Evolutionary conservation across 1,140 invertebrate genomes (phyloP), one percentile per base, ranked within the genome.

Genomic region (Coelopa frigida): DNA sequence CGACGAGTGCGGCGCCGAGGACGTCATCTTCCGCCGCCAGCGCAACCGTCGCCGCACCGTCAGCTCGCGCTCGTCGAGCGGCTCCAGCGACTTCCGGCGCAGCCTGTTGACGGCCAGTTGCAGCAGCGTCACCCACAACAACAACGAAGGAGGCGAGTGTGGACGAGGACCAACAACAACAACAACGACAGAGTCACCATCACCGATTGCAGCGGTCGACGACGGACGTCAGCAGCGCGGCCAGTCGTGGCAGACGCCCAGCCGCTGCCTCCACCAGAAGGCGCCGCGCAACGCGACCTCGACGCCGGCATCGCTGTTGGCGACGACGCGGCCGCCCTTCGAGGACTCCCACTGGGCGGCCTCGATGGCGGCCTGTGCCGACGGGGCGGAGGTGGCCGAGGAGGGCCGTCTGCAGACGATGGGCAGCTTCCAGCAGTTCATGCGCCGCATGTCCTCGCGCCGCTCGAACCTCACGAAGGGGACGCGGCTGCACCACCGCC

Each of bases 1-100:
- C 7, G 79, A 82, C 44, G 79, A 81, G 51, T 80, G 77, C 51
- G 72, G 72, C 27, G 61, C 53, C 4, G 66, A 69, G 14, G 61
- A 61, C 46, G 59, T 68, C 0, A 57, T 65, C 10, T 51, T 69
- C 52, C 51, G 61, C 4, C 59, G 62, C n/a, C 55, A 61, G 4
- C 58, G 60, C 2, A 47, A 35, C 41, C 55, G 62, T 4, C 58
- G 60, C 2, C 49, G 37, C 41, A n/a, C n/a, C n/a, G n/a, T n/a
- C n/a, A n/a, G n/a, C n/a, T n/a, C n/a, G n/a, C 2, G 39, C 52
- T 3, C 52, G 2, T 53, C 51, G 8, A 57, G 59, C 3, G 49
- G 49, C 1, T 37, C 43, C 18, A 54, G 4, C 40, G 42, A 26
- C 10, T 23, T 15, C 12, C 29, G 2, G 5, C n/a, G 22, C 22